These are phyloP conservation scores for Drosophila heteroneura DNA, from an alignment of 2,888 invertebrate species.

Conservation along the genomic window DNA sequence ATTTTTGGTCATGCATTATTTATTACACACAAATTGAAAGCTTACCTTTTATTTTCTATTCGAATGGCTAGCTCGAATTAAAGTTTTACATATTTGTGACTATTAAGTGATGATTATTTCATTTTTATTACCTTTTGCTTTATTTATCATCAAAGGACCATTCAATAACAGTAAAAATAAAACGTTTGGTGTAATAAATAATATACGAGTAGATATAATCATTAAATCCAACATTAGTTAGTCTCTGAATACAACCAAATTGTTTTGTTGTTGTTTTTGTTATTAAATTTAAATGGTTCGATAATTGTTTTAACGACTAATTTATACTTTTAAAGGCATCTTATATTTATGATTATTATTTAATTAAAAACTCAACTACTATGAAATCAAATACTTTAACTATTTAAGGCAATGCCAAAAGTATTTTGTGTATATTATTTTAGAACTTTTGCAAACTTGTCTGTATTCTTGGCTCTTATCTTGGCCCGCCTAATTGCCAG, in stretches of 20 bases:
- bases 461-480: slow-evolving; percentile 46
- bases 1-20: slow-evolving; percentile 40
- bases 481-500: slow-evolving; percentile 42
- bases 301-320: not conserved
- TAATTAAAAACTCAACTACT: not conserved
- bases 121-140: not conserved
- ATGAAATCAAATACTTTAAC: not conserved
- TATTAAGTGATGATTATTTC: slow-evolving; percentile 16
- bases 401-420: slow-evolving; percentile 7
- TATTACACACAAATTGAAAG: slow-evolving; percentile 48
- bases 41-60: slow-evolving; percentile 4
- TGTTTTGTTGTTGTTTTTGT: not conserved
- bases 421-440: slow-evolving; percentile 24
- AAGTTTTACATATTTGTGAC: slow-evolving; percentile 3
- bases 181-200: not conserved
- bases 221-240: not conserved
- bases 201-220: not conserved
- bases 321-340: not conserved
- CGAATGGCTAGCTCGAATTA: slow-evolving; percentile 7
- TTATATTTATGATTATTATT: not conserved
- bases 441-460: slow-evolving; percentile 23
- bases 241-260: not conserved
- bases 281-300: not conserved
- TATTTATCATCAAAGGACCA: not conserved
- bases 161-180: not conserved